Evolutionary conservation across 2,888 invertebrate genomes (phyloP), one percentile per base, ranked within the genome.

Genomic region (Drosophila fulvimacula): DNA sequence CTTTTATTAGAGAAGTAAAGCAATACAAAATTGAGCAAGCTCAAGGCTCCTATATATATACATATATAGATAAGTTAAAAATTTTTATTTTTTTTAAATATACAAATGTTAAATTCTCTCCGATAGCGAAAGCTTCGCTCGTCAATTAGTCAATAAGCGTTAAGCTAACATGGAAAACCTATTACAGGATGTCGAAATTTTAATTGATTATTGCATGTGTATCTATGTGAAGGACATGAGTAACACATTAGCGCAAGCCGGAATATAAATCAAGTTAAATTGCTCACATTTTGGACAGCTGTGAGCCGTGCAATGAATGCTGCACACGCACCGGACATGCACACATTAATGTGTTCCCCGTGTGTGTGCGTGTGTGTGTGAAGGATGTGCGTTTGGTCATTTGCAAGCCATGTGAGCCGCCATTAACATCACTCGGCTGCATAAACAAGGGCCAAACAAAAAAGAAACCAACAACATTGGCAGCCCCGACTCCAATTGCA

Each of bases 371-470:
- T 21, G 21, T 42, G 42, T 24, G 21, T 44, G 27, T 46, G 46
- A 17, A 30, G 30, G 17, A 30, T 19, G 48, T 48, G 48, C 48
- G 48, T 48, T 6, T 11, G 30, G 32, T 30, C 48, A 48, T 61
- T 74, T 74, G 73, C 69, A 76, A 59, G 42, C 48, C n/a, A 57
- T 59, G 67, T 21, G 70, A 61, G 44, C 21, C 61, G 42, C 58
- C 65, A 61, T 67, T 76, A 77, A 59, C 64, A 55, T 58, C 58
- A 72, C 73, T 46, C 51, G 57, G 52, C 48, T 69, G 78, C 75
- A 86, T 81, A 75, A 82, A 82, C 78, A 73, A 86, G 58, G 73
- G 74, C 64, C 53, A 56, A 52, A 55, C 17, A 7, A 13, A 30
- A 5, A 15, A 10, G 42, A 42, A 24, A 21, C 7, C 46, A 48